Evolutionary conservation across 2,888 invertebrate genomes (phyloP), one percentile per base, ranked within the genome.

Genomic region (Tipula lateralis): DNA sequence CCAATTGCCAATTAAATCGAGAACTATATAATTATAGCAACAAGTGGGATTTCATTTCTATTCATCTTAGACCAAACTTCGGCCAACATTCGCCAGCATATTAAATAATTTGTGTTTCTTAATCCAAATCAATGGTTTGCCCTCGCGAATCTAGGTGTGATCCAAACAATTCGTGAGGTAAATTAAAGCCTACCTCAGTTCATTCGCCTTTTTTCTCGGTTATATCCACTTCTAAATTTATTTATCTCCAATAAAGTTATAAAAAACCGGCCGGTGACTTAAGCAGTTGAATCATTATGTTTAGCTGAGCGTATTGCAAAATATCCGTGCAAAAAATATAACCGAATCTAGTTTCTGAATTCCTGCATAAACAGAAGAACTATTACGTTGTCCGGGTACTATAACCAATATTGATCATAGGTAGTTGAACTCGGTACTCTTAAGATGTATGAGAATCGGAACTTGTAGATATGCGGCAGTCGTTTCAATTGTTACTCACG

Each of bases 381-480:
- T 36, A 5, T 36, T 36, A 36, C 12, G 36, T 36, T 36, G 36
- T 12, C 36, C 12, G 36, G 12, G 4, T 32, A 32, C 32, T 32
- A 7, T 7, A 32, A 3, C 32, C 32, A 3, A 32, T 32, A 3
- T 3, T 32, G 32, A 32, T 32, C 32, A 34, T 34, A 7, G 32
- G 32, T 32, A 32, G 32, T 32, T 32, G 32, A 32, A 86, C 85
- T 84, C 85, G 83, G 39, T 85, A 85, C n/a, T 87, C 86, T 34
- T 32, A 7, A 87, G 29, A 44, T 87, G 87, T 86, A 87, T 87
- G 80, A 87, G 29, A 12, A 39, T 85, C 36, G 36, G 36, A 36
- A 32, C 86, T 86, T 90, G 89, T 34, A 87, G 87, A 36, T 88
- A 87, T 16, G 88, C 89, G 3, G 89, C 89, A 39, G 89, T 87